Conservation (phyloP, 2,797 vertebrate genomes). For the Pyrocephalus nanus region DNA sequence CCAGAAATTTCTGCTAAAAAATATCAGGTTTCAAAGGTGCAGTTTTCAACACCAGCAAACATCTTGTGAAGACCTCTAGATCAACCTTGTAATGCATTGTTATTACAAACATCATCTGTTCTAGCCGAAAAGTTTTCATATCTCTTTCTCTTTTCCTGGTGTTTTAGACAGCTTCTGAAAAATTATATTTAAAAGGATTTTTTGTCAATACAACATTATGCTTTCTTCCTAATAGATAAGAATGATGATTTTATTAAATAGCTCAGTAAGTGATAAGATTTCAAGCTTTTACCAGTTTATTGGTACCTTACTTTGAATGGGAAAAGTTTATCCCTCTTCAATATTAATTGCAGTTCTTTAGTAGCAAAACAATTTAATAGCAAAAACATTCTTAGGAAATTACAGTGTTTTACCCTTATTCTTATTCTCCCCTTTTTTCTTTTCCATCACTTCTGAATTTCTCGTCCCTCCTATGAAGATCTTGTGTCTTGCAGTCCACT, state of each 20-base stretch:
- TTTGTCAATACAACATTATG: neutral
- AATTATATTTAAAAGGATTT: neutral
- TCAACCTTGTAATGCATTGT: neutral
- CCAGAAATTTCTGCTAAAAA: neutral
- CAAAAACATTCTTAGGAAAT: neutral
- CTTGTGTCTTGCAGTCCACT: neutral
- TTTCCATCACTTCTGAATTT: neutral
- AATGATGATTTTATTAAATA: neutral
- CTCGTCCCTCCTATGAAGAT: neutral
- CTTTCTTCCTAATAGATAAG: neutral
- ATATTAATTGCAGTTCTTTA: neutral
- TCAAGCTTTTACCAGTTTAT: neutral
- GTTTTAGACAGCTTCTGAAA: neutral
- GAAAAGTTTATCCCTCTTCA: neutral
- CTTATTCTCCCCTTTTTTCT: neutral
- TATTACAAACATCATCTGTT: neutral
- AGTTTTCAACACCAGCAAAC: neutral
- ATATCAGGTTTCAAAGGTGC: neutral
- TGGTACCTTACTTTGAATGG: neutral
- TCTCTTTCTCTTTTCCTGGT: neutral
- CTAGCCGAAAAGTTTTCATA: neutral
- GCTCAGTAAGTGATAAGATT: neutral
- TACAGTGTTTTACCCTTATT: neutral
- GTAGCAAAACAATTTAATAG: neutral
- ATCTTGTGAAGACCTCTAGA: neutral